These are phyloP conservation scores for Tolmerus cingulatus DNA, from an alignment of 2,888 invertebrate genomes.

Conservation along the genomic window DNA sequence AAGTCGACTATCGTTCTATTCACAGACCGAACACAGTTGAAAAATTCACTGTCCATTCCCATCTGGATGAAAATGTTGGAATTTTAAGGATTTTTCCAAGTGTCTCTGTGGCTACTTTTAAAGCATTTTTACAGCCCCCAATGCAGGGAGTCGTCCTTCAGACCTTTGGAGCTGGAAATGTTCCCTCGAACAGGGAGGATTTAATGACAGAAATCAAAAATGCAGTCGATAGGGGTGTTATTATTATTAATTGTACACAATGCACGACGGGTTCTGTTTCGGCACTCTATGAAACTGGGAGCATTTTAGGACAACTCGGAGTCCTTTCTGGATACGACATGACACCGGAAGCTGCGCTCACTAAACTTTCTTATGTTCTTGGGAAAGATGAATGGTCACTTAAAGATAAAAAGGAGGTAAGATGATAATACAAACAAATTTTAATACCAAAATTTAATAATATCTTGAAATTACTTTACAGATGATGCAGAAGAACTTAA, in stretches of 20 bases:
- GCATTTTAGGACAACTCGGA: constrained; percentile 64
- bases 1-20: constrained; percentile 65
- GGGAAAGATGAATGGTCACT: constrained; percentile 76
- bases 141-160: constrained; percentile 85
- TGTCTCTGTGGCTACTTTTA: constrained; percentile 80
- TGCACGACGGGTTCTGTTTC: constrained; percentile 84
- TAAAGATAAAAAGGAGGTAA: constrained; percentile 72
- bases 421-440: neutral
- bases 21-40: constrained; percentile 70
- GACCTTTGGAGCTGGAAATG: constrained; percentile 93
- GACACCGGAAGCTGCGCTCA: constrained; percentile 92
- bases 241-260: constrained; percentile 92
- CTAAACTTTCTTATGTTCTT: constrained; percentile 89
- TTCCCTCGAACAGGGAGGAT: constrained; percentile 85
- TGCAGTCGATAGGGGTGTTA: constrained; percentile 79
- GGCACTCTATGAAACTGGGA: constrained; percentile 84
- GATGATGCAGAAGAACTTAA: constrained; percentile 80
- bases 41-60: constrained; percentile 75
- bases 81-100: constrained; percentile 90
- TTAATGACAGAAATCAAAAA: constrained; percentile 74
- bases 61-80: constrained; percentile 84
- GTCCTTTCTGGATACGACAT: constrained; percentile 61
- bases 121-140: constrained; percentile 77
- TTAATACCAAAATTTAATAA: too few relatives aligned
- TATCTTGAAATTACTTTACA: constrained; percentile 57